phyloP scores from a whole-genome alignment of 2,797 vertebrate genomes.

The Lutjanus campechanus region DNA sequence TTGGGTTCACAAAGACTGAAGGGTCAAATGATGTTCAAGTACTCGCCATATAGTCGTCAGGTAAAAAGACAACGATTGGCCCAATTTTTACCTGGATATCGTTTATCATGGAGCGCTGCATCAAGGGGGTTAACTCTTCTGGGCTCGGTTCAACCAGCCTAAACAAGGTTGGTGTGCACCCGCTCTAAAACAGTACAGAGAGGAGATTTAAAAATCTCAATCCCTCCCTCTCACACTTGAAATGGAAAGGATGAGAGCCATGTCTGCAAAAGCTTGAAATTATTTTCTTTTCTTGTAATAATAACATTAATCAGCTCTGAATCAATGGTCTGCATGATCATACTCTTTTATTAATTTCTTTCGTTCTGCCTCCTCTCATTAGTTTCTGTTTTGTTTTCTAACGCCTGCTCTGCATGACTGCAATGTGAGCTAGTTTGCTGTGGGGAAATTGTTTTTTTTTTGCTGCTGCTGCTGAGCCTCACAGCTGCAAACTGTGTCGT shows the following conservation, averaged over 20 bases:
- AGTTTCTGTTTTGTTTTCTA: slow-evolving; percentile 50
- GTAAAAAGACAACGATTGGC: too few species aligned
- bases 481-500: slow-evolving; percentile 51
- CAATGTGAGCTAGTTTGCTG: slow-evolving; percentile 53
- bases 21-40: too few species aligned
- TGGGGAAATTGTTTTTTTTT: background rate
- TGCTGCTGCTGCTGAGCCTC: background rate
- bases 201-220: background rate
- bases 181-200: background rate
- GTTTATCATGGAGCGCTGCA: too few species aligned
- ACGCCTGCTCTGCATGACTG: slow-evolving; percentile 38
- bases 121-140: too few species aligned
- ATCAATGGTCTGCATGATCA: slow-evolving; percentile 3
- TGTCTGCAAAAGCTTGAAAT: slow-evolving; percentile 6
- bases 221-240: background rate
- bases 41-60: too few species aligned
- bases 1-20: too few species aligned
- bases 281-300: background rate
- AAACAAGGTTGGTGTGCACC: too few species aligned
- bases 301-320: slow-evolving; percentile 9
- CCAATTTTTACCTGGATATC: too few species aligned
- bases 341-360: slow-evolving; percentile 16
- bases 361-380: slow-evolving; percentile 36
- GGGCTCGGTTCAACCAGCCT: too few species aligned
- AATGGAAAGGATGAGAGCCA: slow-evolving; percentile 8